phyloP scores from a whole-genome alignment of 2,888 invertebrate genomes.

The Epistrophe eligans region DNA sequence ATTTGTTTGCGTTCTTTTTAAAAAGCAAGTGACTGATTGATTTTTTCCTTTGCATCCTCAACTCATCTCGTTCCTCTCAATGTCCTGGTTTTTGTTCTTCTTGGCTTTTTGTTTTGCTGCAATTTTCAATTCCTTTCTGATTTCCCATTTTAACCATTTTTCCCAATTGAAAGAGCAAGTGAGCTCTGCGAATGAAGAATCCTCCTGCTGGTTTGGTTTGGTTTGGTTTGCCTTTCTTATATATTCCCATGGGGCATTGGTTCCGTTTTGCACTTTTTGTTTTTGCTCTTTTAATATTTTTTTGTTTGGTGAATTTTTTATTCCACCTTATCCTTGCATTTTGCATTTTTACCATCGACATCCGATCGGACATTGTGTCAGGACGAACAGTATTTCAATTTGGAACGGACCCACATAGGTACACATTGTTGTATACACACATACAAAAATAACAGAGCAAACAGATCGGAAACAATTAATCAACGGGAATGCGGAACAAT shows the following conservation, averaged over 20 bases:
- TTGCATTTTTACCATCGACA: conserved; percentile 56
- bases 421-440: background rate
- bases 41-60: conserved; percentile 60
- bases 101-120: conserved; percentile 48
- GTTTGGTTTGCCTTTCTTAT: conserved; percentile 26
- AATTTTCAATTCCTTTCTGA: conserved; percentile 70
- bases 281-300: background rate
- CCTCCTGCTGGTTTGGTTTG: conserved; percentile 61
- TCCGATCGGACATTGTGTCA: conserved; percentile 74
- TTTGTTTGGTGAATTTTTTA: conserved; percentile 34
- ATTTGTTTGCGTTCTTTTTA: conserved; percentile 72
- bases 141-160: conserved; percentile 50
- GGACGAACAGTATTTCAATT: conserved; percentile 71
- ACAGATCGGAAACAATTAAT: conserved; percentile 75
- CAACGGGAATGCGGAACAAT: conserved; percentile 72
- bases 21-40: conserved; percentile 75
- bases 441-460: background rate
- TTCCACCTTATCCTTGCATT: conserved; percentile 33
- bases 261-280: conserved; percentile 26
- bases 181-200: conserved; percentile 1
- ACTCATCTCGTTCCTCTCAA: background rate
- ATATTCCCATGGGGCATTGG: conserved; percentile 64
- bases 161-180: conserved; percentile 48
- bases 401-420: conserved; percentile 31
- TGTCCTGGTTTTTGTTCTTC: conserved; percentile 33